These are phyloP conservation scores for Columba guinea DNA, from an alignment of 2,797 vertebrate species.

Conservation along the genomic window DNA sequence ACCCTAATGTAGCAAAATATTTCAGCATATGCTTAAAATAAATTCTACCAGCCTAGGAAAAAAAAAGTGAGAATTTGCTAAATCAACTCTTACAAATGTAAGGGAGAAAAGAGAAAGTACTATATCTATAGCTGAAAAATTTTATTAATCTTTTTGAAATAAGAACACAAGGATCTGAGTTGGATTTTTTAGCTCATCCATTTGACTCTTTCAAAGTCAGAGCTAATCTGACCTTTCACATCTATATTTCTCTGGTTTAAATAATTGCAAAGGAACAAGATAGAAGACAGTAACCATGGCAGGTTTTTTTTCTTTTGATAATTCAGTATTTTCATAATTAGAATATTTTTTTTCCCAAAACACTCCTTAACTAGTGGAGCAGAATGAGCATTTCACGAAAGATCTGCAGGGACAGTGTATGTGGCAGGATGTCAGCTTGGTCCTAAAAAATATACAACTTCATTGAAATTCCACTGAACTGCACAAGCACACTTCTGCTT, in stretches of 20 bases:
- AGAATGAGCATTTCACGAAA: neutral
- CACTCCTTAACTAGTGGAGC: neutral
- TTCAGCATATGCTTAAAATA: neutral
- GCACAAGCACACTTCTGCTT: neutral
- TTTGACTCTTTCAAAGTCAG: neutral
- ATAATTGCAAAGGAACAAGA: neutral
- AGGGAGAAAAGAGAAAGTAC: neutral
- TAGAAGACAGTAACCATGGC: neutral
- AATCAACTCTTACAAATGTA: neutral
- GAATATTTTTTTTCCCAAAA: neutral
- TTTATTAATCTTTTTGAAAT: neutral
- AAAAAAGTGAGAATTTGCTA: neutral
- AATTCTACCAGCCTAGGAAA: neutral
- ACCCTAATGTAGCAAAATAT: neutral
- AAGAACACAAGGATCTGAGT: neutral
- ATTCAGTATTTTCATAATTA: neutral
- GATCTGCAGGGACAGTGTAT: neutral
- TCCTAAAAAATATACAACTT: neutral
- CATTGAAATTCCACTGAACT: neutral
- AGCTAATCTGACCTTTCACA: neutral
- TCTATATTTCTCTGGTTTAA: neutral
- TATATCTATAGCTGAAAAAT: neutral
- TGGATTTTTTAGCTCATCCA: neutral
- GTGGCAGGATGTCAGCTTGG: neutral
- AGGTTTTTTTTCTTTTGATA: neutral